phyloP scores from a whole-genome alignment of 2,888 invertebrate species.

The Nymphalis c-album region DNA sequence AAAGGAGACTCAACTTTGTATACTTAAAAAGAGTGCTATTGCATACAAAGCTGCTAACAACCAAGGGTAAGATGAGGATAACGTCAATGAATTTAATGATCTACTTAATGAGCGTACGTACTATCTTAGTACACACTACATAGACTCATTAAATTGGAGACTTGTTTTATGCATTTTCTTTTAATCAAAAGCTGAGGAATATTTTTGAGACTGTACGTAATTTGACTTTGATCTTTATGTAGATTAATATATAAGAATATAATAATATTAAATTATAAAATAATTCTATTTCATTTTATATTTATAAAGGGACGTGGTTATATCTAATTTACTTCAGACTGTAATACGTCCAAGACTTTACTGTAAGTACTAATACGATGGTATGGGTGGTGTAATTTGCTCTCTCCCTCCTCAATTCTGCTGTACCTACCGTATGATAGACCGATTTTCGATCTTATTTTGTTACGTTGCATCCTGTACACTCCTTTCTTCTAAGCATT shows the following conservation, averaged over 20 bases:
- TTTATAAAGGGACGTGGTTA: constrained; percentile 48
- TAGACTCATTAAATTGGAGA: constrained; percentile 38
- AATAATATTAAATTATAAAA: background rate
- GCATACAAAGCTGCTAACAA: constrained; percentile 36
- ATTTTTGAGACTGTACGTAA: constrained; percentile 13
- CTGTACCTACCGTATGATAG: too few species aligned
- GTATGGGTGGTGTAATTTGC: constrained; percentile 56
- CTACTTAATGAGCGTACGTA: constrained; percentile 42
- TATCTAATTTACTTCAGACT: constrained; percentile 69
- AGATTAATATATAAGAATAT: background rate
- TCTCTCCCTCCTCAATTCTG: too few species aligned
- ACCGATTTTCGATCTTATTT: too few species aligned
- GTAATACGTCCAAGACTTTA: constrained; percentile 42
- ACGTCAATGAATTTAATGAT: constrained; percentile 41
- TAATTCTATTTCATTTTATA: constrained; percentile 5
- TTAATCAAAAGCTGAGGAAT: constrained; percentile 29
- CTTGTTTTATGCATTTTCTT: constrained; percentile 36
- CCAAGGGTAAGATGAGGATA: constrained; percentile 38
- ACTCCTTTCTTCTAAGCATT: constrained; percentile 59
- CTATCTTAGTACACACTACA: constrained; percentile 37
- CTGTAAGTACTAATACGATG: constrained; percentile 33
- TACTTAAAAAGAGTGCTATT: constrained; percentile 32
- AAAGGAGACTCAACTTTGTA: constrained; percentile 28
- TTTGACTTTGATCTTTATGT: constrained; percentile 14
- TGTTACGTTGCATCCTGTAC: constrained; percentile 50